Percentiles rank a stretch among this genome's conserved stretches.
phyloP scores from a whole-genome alignment of 2,113 vertebrate species.

The Chamaea fasciata region DNA sequence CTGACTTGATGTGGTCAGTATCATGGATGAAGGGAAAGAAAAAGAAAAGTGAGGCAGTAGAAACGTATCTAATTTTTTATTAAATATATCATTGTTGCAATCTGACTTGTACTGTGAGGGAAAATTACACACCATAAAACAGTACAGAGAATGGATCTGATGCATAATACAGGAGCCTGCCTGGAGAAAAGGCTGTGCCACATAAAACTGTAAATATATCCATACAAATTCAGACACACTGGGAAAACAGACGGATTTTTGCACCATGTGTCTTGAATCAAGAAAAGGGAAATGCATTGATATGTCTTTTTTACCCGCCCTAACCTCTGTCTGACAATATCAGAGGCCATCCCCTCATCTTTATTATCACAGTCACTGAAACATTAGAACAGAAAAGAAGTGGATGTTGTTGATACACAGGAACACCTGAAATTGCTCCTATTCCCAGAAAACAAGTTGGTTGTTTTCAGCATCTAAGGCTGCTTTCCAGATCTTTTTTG shows the following conservation, averaged over 20 bases:
- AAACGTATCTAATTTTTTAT: slow-evolving; percentile 60
- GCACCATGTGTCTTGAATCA: not conserved
- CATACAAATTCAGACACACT: not conserved
- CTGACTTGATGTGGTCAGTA: slow-evolving; percentile 36
- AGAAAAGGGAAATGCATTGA: not conserved
- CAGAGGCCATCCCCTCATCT: not conserved
- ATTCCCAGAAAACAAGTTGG: not conserved
- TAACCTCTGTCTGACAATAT: not conserved
- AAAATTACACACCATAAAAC: slow-evolving; percentile 57
- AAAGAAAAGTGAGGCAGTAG: not conserved
- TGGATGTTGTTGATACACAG: not conserved
- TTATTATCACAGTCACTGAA: not conserved
- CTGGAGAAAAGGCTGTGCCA: slow-evolving; percentile 19
- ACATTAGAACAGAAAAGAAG: not conserved
- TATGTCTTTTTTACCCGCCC: not conserved
- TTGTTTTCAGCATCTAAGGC: not conserved
- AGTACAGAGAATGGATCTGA: slow-evolving; percentile 44
- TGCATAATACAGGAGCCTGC: slow-evolving; percentile 52
- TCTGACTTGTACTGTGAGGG: slow-evolving; percentile 31
- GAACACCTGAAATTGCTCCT: not conserved
- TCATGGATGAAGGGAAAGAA: not conserved
- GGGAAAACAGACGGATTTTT: not conserved
- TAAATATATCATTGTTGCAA: slow-evolving; percentile 35
- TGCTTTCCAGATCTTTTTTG: not conserved
- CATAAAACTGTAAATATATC: slow-evolving; percentile 22